phyloP scores from a whole-genome alignment of 2,888 invertebrate genomes.

The Cephonodes hylas region DNA sequence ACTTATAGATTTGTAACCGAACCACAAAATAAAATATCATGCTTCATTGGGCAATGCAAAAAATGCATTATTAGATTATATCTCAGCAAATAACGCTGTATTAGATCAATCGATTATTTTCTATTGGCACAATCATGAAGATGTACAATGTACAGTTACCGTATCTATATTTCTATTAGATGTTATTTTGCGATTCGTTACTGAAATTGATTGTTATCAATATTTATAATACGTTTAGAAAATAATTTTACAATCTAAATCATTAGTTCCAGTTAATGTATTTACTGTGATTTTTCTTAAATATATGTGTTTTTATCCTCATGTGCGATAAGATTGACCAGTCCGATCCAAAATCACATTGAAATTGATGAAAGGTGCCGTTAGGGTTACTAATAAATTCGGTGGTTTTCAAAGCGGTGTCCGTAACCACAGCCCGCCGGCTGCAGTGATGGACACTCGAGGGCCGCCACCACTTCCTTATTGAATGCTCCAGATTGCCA shows the following conservation, averaged over 20 bases:
- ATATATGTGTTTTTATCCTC: background rate
- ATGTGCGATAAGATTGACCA: background rate
- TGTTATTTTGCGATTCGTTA: background rate
- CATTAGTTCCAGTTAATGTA: background rate
- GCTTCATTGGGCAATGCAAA: background rate
- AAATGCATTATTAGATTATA: constrained; percentile 8
- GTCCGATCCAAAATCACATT: background rate
- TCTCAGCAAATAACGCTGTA: background rate
- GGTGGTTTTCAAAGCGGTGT: constrained; percentile 23
- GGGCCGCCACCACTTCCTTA: constrained; percentile 53
- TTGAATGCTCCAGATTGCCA: constrained; percentile 48
- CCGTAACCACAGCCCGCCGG: constrained; percentile 21
- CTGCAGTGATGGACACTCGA: constrained; percentile 28
- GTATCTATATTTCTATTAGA: background rate
- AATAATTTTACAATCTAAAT: background rate
- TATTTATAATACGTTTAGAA: background rate
- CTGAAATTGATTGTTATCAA: background rate
- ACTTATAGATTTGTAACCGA: background rate
- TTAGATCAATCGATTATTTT: background rate
- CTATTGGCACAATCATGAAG: background rate
- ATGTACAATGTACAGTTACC: background rate
- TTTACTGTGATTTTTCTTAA: too few relatives aligned
- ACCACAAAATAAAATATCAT: constrained; percentile 6
- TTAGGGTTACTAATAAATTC: constrained; percentile 18
- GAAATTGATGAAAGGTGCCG: constrained; percentile 15